Evolutionary conservation across 1,140 invertebrate species (phyloP).

Genomic region (Pteromalus puparum): DNA sequence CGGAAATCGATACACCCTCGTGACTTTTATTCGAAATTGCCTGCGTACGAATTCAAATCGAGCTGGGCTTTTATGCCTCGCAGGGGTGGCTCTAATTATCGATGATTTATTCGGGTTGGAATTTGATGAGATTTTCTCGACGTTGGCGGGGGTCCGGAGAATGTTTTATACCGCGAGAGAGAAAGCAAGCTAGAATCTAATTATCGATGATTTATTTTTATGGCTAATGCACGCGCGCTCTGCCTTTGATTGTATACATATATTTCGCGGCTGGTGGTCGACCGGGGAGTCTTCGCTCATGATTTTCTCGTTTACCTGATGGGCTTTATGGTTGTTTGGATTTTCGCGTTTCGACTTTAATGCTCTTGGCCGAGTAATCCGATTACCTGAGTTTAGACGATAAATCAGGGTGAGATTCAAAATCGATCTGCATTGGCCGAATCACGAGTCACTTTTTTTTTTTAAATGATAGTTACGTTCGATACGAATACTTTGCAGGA

Average conservation of each 20-base stretch:
- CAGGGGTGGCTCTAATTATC: slow-evolving; percentile 24
- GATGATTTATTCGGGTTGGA: slow-evolving; percentile 42
- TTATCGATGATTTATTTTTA: slow-evolving; percentile 21
- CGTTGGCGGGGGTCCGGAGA: neutral
- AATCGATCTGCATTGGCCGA: neutral
- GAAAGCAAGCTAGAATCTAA: neutral
- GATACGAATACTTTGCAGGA: neutral
- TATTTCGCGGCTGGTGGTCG: neutral
- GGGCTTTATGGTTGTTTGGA: too few relatives aligned
- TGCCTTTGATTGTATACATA: neutral
- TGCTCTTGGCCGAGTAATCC: neutral
- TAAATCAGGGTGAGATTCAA: neutral
- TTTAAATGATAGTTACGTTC: neutral
- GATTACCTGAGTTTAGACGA: neutral
- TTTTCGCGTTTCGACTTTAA: neutral
- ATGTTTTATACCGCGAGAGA: slow-evolving; percentile 12
- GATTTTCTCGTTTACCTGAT: too few relatives aligned
- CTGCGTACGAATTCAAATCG: neutral
- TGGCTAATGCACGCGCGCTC: neutral
- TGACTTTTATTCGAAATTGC: neutral
- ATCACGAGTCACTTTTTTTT: too few relatives aligned
- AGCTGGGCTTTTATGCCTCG: neutral
- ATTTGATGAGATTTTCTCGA: neutral
- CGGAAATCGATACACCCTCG: neutral
- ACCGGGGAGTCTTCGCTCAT: too few relatives aligned